Percentiles rank a stretch among this genome's conserved stretches.
Evolutionary conservation across 2,113 vertebrate species (phyloP).

Genomic region (Notothenia rossii): DNA sequence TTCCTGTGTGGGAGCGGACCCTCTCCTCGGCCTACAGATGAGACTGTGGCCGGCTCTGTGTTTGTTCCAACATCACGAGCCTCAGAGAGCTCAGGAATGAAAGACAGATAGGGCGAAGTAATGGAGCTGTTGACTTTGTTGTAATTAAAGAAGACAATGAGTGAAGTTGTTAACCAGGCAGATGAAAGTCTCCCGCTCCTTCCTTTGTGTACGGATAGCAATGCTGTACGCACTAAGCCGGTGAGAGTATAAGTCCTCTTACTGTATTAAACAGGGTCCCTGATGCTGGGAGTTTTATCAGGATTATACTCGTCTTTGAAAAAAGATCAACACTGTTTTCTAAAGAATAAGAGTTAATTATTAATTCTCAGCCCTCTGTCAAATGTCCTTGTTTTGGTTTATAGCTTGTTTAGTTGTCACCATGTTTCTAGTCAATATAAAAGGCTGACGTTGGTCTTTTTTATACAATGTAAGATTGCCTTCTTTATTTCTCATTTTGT

Average conservation of each 20-base stretch:
- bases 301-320: constrained; percentile 56
- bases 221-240: constrained; percentile 45
- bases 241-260: constrained; percentile 62
- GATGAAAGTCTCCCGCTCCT: constrained; percentile 63
- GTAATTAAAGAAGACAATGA: constrained; percentile 79
- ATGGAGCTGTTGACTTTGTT: constrained; percentile 76
- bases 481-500: too few species aligned
- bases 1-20: constrained; percentile 42
- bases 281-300: constrained; percentile 35
- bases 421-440: too few species aligned
- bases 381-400: too few species aligned
- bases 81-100: constrained; percentile 53
- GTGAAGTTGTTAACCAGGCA: constrained; percentile 75
- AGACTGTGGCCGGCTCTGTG: constrained; percentile 42
- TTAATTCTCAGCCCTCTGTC: too few species aligned
- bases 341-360: too few species aligned
- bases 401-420: too few species aligned
- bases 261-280: constrained; percentile 60
- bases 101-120: constrained; percentile 66
- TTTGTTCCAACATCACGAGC: constrained; percentile 59
- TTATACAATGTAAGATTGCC: too few species aligned
- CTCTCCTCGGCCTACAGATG: constrained; percentile 63
- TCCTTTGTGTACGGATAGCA: constrained; percentile 48
- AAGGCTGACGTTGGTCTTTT: too few species aligned
- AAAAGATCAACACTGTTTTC: constrained; percentile 44